Evolutionary conservation across 2,797 vertebrate genomes (phyloP).

Genomic region (Eremophila alpestris): DNA sequence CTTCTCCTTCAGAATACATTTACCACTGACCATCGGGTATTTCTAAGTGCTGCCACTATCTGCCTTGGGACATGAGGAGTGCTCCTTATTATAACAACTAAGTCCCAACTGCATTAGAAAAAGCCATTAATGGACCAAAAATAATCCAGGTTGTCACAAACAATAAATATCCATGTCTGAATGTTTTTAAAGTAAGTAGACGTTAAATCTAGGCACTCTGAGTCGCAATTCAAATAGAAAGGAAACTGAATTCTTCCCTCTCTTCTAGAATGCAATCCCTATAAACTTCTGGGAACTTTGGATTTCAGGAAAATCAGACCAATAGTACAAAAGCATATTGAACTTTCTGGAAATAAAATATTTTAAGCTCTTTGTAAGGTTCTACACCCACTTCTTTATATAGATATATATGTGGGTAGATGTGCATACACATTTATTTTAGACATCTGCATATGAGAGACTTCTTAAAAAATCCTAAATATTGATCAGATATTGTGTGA

Average conservation of each 20-base stretch:
- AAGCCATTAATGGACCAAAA: background rate
- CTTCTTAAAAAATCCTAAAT: background rate
- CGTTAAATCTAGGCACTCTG: constrained; percentile 1
- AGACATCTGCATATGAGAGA: background rate
- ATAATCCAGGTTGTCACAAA: background rate
- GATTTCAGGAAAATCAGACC: constrained; percentile 5
- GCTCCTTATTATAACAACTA: constrained; percentile 8
- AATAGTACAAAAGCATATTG: background rate
- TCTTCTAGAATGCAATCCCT: background rate
- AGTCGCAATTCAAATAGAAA: constrained; percentile 5
- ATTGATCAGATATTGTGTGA: background rate
- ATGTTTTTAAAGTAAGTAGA: constrained; percentile 29
- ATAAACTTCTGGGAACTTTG: background rate
- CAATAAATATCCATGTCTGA: constrained; percentile 19
- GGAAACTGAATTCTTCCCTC: constrained; percentile 28
- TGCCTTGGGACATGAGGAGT: background rate
- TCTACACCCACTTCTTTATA: background rate
- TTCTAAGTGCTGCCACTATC: constrained; percentile 4
- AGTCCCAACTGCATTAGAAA: background rate
- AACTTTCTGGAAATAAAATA: background rate
- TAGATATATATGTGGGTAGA: background rate
- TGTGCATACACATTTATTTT: background rate
- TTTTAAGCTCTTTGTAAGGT: background rate
- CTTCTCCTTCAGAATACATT: background rate
- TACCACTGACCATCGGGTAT: background rate